Evolutionary conservation across 2,888 invertebrate genomes (phyloP).

Genomic region (Camptogramma bilineatum): DNA sequence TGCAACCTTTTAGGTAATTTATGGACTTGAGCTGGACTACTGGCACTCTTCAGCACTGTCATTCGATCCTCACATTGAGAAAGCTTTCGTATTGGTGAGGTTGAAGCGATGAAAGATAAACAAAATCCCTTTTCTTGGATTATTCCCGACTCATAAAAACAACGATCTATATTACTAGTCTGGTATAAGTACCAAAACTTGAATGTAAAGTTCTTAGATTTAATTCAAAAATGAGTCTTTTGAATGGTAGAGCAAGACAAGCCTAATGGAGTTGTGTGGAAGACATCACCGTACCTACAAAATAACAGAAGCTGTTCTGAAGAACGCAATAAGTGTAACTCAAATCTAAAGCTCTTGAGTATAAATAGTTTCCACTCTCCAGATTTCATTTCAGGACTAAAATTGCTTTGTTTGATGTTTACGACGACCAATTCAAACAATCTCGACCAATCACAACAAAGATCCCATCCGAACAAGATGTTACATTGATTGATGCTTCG

Average conservation of each 20-base stretch:
- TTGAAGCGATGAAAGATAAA: constrained; percentile 1
- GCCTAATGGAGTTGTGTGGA: neutral
- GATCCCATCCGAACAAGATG: constrained; percentile 44
- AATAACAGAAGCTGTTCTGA: neutral
- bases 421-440: constrained; percentile 6
- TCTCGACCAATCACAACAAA: constrained; percentile 39
- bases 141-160: neutral
- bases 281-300: neutral
- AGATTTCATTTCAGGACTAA: constrained; percentile 3
- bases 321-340: neutral
- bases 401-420: constrained; percentile 13
- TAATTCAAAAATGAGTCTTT: neutral
- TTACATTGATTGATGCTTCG: constrained; percentile 50
- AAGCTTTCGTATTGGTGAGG: constrained; percentile 2
- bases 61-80: constrained; percentile 7
- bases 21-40: constrained; percentile 1
- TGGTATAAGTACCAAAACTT: too few species aligned
- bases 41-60: constrained; percentile 9
- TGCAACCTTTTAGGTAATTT: constrained; percentile 23
- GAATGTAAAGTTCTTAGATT: neutral
- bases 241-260: neutral
- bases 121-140: neutral
- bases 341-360: neutral
- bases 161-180: neutral
- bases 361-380: constrained; percentile 2